Conservation (phyloP, 2,888 invertebrate species). For the Electrophaes corylata region DNA sequence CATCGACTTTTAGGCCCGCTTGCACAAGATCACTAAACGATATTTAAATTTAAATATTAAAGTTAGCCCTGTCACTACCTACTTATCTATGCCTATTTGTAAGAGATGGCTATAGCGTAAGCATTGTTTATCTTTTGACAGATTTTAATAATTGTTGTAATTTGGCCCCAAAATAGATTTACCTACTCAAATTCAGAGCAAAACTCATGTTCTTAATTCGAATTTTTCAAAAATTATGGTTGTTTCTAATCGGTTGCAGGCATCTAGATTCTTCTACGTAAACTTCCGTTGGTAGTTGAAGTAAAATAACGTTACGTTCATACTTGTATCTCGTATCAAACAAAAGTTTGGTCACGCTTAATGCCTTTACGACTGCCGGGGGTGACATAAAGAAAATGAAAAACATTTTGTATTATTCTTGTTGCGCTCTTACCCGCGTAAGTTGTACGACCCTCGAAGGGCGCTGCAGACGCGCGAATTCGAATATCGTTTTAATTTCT, state of each 20-base stretch:
- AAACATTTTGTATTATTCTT: slow-evolving; percentile 89
- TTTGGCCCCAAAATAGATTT: too few species aligned
- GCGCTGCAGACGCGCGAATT: slow-evolving; percentile 49
- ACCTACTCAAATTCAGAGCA: neutral
- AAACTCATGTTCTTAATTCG: neutral
- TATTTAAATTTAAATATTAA: too few species aligned
- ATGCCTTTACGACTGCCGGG: slow-evolving; percentile 93
- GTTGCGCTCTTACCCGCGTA: slow-evolving; percentile 82
- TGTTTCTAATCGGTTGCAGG: neutral
- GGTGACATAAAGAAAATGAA: slow-evolving; percentile 96
- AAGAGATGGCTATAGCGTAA: too few species aligned
- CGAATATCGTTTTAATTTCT: slow-evolving; percentile 38
- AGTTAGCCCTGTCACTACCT: too few species aligned
- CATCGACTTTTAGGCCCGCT: too few species aligned
- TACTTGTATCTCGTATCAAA: slow-evolving; percentile 82
- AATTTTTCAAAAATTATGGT: neutral
- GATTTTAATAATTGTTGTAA: too few species aligned
- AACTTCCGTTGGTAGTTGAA: slow-evolving; percentile 27
- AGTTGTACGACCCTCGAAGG: slow-evolving; percentile 75
- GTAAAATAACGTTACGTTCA: slow-evolving; percentile 57
- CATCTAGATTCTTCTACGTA: slow-evolving; percentile 2
- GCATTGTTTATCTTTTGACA: too few species aligned
- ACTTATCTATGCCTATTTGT: too few species aligned
- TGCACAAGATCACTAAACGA: too few species aligned
- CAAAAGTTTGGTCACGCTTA: slow-evolving; percentile 93